phyloP scores from a whole-genome alignment of 2,797 vertebrate species.

The Erethizon dorsatum region DNA sequence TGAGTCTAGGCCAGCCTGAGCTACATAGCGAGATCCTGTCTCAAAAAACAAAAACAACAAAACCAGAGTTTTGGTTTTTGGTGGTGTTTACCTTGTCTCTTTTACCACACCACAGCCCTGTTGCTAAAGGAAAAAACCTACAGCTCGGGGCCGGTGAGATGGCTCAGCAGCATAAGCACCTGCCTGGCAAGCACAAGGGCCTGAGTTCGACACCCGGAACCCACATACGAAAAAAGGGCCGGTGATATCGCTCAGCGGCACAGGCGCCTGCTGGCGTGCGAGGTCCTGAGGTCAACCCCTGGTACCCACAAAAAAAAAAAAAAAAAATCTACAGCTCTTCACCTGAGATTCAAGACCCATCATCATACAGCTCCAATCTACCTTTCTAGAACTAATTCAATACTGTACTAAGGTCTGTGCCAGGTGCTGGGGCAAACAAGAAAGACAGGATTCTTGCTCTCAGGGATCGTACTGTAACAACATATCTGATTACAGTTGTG shows the following conservation, averaged over 20 bases:
- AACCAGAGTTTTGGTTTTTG: background rate
- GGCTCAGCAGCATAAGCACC: too few relatives aligned
- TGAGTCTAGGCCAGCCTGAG: too few relatives aligned
- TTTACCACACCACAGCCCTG: background rate
- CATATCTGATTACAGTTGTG: background rate
- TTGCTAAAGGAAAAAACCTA: slow-evolving; percentile 33
- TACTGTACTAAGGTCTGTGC: background rate
- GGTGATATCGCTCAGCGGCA: too few relatives aligned
- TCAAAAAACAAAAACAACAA: too few relatives aligned
- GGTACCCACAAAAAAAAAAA: too few relatives aligned
- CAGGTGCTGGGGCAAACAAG: slow-evolving; percentile 5
- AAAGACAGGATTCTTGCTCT: background rate
- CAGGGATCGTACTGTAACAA: background rate
- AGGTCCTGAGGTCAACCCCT: too few relatives aligned
- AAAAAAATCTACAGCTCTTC: background rate
- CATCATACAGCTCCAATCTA: background rate
- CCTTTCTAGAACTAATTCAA: slow-evolving; percentile 1
- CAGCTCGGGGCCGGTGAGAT: too few relatives aligned
- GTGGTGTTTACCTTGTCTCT: background rate
- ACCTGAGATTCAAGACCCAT: slow-evolving; percentile 34
- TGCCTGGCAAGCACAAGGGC: too few relatives aligned
- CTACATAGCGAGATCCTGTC: too few relatives aligned
- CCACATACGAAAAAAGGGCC: too few relatives aligned
- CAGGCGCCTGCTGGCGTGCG: too few relatives aligned
- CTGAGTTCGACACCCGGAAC: too few relatives aligned